Percentiles rank a stretch among this genome's conserved stretches.
These are phyloP conservation scores for Phyllotis vaccarum DNA, from an alignment of 2,797 vertebrate species.

Conservation along the genomic window DNA sequence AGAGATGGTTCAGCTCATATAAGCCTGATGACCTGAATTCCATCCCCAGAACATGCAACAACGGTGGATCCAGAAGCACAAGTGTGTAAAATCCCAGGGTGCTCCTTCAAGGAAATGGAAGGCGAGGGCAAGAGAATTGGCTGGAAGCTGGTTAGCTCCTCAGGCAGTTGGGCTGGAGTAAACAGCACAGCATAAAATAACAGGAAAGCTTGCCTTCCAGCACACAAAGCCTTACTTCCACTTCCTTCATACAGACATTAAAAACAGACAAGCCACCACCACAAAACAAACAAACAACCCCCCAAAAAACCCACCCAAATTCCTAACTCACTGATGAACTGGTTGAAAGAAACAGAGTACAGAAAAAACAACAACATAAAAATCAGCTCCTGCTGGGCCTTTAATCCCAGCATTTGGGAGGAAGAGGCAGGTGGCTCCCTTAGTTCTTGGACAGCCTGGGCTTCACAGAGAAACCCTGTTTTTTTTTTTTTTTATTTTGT, in stretches of 20 bases:
- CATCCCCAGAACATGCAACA: background rate
- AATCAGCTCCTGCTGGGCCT: background rate
- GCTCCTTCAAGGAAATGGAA: background rate
- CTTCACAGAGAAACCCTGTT: background rate
- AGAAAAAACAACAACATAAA: background rate
- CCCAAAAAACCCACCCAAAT: no score
- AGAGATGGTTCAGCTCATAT: no score
- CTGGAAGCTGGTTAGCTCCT: background rate
- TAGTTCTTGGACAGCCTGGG: background rate
- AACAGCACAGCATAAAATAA: background rate
- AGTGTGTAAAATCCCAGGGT: background rate
- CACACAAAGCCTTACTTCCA: no score
- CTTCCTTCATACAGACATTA: background rate
- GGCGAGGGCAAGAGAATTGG: background rate
- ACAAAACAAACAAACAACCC: background rate
- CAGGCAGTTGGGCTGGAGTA: background rate
- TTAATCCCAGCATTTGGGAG: background rate
- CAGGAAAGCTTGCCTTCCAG: background rate
- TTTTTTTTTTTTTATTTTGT: no score
- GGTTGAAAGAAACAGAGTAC: background rate
- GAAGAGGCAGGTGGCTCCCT: background rate
- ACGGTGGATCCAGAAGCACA: background rate
- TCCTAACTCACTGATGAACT: background rate
- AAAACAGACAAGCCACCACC: background rate
- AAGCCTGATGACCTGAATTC: no score